These are phyloP conservation scores for Drosophila phalerata DNA, from an alignment of 2,888 invertebrate species.

Conservation along the genomic window DNA sequence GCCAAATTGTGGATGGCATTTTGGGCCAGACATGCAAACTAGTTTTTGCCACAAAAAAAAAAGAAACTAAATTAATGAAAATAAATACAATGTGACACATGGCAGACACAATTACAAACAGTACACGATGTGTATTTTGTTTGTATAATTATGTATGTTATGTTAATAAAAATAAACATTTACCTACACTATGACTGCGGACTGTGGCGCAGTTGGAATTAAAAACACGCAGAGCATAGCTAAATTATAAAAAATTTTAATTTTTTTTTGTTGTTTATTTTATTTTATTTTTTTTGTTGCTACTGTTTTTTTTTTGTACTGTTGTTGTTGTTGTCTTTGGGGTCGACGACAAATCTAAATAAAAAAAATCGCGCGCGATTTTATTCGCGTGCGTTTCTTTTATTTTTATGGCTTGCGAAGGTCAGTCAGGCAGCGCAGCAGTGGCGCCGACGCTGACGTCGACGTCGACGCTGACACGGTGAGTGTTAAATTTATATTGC, in stretches of 20 bases:
- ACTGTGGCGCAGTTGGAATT: slow-evolving; percentile 56
- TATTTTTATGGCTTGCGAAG: slow-evolving; percentile 39
- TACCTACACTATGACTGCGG: slow-evolving; percentile 34
- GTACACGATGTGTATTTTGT: slow-evolving; percentile 38
- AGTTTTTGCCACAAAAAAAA: slow-evolving; percentile 29
- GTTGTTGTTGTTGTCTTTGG: slow-evolving; percentile 36
- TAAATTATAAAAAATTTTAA: slow-evolving; percentile 23
- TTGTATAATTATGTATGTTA: slow-evolving; percentile 46
- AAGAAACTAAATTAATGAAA: background rate
- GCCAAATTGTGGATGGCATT: slow-evolving; percentile 48
- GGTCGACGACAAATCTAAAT: slow-evolving; percentile 58
- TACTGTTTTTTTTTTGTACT: background rate
- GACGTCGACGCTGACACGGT: slow-evolving; percentile 22
- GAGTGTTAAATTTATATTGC: slow-evolving; percentile 39
- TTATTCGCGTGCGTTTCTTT: slow-evolving; percentile 44
- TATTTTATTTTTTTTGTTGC: background rate
- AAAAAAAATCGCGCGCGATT: slow-evolving; percentile 48
- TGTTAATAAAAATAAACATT: slow-evolving; percentile 62
- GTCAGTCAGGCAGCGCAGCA: slow-evolving; percentile 36
- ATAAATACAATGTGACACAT: slow-evolving; percentile 56
- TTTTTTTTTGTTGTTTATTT: slow-evolving; percentile 11
- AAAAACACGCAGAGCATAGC: slow-evolving; percentile 49
- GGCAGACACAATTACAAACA: slow-evolving; percentile 71
- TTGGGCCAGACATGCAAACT: slow-evolving; percentile 51
- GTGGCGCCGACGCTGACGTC: background rate